Conservation (phyloP, 2,797 vertebrate species). For the Simalia tracyae region DNA sequence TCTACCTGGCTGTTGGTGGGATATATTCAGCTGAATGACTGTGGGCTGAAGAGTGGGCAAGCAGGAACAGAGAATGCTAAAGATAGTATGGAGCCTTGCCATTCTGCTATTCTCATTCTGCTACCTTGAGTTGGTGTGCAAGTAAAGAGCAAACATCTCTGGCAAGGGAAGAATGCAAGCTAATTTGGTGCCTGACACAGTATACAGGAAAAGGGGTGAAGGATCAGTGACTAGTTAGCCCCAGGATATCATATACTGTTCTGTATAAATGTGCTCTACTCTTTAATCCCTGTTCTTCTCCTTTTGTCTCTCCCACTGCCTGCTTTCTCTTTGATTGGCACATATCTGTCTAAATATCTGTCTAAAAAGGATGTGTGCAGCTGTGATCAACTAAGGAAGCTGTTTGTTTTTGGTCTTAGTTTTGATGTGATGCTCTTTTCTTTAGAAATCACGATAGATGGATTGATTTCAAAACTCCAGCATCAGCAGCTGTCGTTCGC, state of each 20-base stretch:
- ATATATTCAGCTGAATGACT: not conserved
- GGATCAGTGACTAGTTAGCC: not conserved
- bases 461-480: constrained; percentile 15
- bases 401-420: constrained; percentile 19
- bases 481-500: constrained; percentile 7
- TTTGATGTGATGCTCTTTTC: constrained; percentile 9
- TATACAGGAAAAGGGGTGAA: not conserved
- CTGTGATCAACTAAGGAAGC: constrained; percentile 14
- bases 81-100: not conserved
- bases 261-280: not conserved
- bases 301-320: not conserved
- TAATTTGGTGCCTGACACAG: constrained; percentile 10
- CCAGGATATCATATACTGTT: not conserved
- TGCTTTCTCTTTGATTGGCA: not conserved
- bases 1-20: not conserved
- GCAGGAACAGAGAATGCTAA: not conserved
- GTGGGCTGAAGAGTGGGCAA: not conserved
- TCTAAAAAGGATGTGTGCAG: constrained; percentile 1
- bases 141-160: not conserved
- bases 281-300: constrained; percentile 1
- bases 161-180: not conserved
- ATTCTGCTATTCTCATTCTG: not conserved
- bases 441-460: constrained; percentile 15
- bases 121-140: not conserved
- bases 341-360: constrained; percentile 31